These are phyloP conservation scores for Bradysia coprophila DNA, from an alignment of 1,140 invertebrate genomes.

Conservation along the genomic window DNA sequence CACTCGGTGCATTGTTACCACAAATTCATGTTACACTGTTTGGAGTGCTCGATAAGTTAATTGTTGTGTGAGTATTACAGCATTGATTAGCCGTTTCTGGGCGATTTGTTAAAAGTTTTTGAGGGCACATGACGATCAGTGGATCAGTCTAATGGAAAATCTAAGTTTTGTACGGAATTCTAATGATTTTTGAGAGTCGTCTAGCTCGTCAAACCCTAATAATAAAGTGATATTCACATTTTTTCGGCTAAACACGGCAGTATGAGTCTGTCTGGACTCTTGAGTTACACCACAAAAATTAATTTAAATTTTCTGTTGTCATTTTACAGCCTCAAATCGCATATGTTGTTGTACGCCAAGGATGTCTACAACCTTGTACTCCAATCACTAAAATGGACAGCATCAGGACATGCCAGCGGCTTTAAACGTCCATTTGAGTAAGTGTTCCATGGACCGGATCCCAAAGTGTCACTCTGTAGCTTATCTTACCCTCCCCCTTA, in stretches of 20 bases:
- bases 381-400: conserved; percentile 1
- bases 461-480: neutral
- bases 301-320: too few species aligned
- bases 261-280: too few species aligned
- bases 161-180: neutral
- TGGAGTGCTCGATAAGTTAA: conserved; percentile 1
- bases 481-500: neutral
- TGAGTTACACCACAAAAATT: too few species aligned
- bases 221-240: too few species aligned
- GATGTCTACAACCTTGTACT: neutral
- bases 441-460: neutral
- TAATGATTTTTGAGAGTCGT: too few species aligned
- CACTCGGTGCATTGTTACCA: conserved; percentile 4
- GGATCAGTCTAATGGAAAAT: neutral
- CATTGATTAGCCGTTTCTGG: too few species aligned
- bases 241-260: too few species aligned
- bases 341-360: conserved; percentile 1
- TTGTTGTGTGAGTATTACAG: conserved; percentile 2
- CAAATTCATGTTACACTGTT: conserved; percentile 5
- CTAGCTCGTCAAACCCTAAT: too few species aligned
- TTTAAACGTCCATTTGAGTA: neutral
- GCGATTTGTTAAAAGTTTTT: neutral
- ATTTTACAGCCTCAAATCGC: neutral
- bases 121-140: neutral
- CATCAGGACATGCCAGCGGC: neutral